phyloP scores from a whole-genome alignment of 2,888 invertebrate genomes.

The Rhagium mordax region DNA sequence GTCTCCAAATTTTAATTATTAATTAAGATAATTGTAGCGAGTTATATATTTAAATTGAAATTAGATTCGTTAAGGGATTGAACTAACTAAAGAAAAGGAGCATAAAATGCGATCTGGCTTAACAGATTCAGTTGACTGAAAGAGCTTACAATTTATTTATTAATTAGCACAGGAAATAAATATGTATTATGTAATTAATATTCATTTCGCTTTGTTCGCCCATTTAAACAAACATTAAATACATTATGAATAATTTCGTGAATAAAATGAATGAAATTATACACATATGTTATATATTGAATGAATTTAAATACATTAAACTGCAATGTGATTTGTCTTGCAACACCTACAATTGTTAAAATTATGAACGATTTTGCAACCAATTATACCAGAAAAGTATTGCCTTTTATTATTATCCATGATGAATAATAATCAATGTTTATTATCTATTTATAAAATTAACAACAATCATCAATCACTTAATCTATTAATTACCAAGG shows the following conservation, averaged over 20 bases:
- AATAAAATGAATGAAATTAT: background rate
- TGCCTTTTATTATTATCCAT: background rate
- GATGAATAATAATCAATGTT: slow-evolving; percentile 8
- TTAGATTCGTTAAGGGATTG: too few species aligned
- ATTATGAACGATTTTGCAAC: background rate
- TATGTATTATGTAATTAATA: background rate
- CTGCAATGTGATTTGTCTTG: background rate
- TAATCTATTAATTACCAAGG: slow-evolving; percentile 17
- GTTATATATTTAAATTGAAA: too few species aligned
- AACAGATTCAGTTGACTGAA: too few species aligned
- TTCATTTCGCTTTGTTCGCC: background rate
- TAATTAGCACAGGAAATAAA: too few species aligned
- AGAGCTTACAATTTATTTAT: too few species aligned
- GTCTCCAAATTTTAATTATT: too few species aligned
- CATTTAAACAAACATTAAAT: background rate
- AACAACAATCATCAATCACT: slow-evolving; percentile 24
- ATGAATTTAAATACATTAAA: background rate
- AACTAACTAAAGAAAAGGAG: too few species aligned
- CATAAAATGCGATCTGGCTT: too few species aligned
- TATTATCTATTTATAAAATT: slow-evolving; percentile 24
- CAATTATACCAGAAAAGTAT: background rate
- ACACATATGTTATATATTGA: background rate
- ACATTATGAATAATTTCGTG: too few species aligned
- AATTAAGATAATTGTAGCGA: too few species aligned
- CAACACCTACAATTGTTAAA: background rate